A percentile compares a stretch with the other conserved stretches of the same genome.
phyloP scores from a whole-genome alignment of 2,797 vertebrate genomes.

The Enteromius thamalakanensis region DNA sequence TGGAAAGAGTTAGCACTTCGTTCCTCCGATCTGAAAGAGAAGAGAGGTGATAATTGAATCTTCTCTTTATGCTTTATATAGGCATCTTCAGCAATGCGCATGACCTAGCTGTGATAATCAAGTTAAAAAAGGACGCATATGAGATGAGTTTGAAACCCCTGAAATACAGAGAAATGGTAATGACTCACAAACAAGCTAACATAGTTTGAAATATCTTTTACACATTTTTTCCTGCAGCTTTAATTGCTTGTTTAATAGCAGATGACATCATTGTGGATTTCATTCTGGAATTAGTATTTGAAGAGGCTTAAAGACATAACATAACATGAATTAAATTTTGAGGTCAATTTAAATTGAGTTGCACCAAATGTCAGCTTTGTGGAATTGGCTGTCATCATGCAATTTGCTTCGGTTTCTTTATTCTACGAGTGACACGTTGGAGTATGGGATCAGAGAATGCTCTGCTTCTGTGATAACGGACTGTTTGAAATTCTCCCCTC shows the following conservation, averaged over 20 bases:
- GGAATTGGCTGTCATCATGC: background rate
- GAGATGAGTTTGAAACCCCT: background rate
- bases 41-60: constrained; percentile 42
- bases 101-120: constrained; percentile 8
- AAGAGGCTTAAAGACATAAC: background rate
- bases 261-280: background rate
- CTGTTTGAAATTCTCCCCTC: constrained; percentile 55
- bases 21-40: constrained; percentile 29
- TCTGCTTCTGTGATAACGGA: constrained; percentile 28
- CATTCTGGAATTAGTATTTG: background rate
- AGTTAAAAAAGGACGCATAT: constrained; percentile 2
- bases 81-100: background rate
- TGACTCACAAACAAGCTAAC: constrained; percentile 2
- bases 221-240: background rate
- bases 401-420: background rate
- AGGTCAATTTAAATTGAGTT: background rate
- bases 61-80: constrained; percentile 3
- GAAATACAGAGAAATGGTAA: background rate
- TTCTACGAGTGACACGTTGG: background rate
- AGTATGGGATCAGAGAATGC: constrained; percentile 42
- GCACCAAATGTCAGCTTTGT: background rate
- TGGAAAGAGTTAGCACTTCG: constrained; percentile 17
- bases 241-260: constrained; percentile 13
- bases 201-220: background rate
- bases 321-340: background rate